These are phyloP conservation scores for Murina feae DNA, from an alignment of 2,113 vertebrate species.

Conservation along the genomic window DNA sequence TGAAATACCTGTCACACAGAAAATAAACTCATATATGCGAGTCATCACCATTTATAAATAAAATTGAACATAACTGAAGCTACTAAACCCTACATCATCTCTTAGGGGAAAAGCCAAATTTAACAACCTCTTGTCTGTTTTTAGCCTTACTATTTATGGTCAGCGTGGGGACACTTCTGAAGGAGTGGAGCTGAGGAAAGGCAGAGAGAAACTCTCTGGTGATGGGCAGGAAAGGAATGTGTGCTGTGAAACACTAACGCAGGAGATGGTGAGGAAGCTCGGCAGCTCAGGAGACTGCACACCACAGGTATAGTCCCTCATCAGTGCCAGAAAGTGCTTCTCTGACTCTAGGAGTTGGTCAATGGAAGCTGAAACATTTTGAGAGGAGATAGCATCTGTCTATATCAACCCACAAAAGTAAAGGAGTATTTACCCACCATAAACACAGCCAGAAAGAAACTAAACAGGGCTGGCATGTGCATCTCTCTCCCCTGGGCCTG, in stretches of 20 bases:
- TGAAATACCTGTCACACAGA: slow-evolving; percentile 25
- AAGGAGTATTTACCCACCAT: not conserved
- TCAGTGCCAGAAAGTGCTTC: not conserved
- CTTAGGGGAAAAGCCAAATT: not conserved
- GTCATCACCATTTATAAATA: not conserved
- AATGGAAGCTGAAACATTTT: slow-evolving; percentile 26
- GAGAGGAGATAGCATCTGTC: slow-evolving; percentile 41
- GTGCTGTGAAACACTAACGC: not conserved
- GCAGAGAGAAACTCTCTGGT: not conserved
- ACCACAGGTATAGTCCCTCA: not conserved
- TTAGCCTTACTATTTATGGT: slow-evolving; percentile 18
- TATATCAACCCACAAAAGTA: slow-evolving; percentile 24
- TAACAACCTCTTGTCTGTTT: slow-evolving; percentile 39
- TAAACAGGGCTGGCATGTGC: not conserved
- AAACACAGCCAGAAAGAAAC: not conserved
- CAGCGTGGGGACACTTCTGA: not conserved
- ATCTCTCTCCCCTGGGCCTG: not conserved
- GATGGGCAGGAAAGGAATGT: not conserved
- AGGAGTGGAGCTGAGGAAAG: not conserved
- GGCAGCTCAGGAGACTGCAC: not conserved
- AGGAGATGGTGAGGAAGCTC: not conserved
- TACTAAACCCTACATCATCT: not conserved
- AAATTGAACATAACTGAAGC: slow-evolving; percentile 12
- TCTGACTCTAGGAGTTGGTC: not conserved
- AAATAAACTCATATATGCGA: not conserved